Conservation (phyloP, 2,888 invertebrate genomes). For the Rambutsinella grinnellia region DNA sequence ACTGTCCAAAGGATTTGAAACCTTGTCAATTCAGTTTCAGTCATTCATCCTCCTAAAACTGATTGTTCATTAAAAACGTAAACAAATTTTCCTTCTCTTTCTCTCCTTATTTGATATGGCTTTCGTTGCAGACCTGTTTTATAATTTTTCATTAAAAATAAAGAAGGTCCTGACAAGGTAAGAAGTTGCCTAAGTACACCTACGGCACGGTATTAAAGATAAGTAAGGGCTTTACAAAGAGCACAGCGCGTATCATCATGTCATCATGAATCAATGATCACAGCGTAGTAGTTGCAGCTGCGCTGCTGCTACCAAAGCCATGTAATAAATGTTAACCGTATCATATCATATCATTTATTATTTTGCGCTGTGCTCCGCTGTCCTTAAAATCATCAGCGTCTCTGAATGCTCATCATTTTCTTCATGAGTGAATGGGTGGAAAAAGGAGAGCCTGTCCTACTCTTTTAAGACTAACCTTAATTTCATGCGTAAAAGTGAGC, state of each 20-base stretch:
- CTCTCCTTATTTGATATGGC: background rate
- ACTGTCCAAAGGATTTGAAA: background rate
- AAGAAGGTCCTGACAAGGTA: background rate
- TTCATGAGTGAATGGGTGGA: background rate
- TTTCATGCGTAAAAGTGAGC: conserved; percentile 10
- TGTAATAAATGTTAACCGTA: background rate
- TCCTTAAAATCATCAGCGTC: background rate
- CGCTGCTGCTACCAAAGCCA: background rate
- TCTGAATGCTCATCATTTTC: background rate
- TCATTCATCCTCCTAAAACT: background rate
- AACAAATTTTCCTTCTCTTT: background rate
- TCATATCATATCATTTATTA: background rate
- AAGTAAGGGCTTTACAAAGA: background rate
- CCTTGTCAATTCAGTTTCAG: background rate
- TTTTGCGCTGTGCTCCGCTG: background rate
- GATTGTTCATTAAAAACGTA: background rate
- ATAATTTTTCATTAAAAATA: background rate
- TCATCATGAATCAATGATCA: background rate
- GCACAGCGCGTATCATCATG: background rate
- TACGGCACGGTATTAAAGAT: background rate
- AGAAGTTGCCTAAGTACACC: conserved; percentile 2
- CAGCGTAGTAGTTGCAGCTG: background rate
- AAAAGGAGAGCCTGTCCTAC: conserved; percentile 5
- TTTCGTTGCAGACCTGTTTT: background rate
- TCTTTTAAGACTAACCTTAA: conserved; percentile 16